A percentile compares a stretch with the other conserved stretches of the same genome.
Conservation (phyloP, 2,797 vertebrate species). For the Aphelocoma californica region DNA sequence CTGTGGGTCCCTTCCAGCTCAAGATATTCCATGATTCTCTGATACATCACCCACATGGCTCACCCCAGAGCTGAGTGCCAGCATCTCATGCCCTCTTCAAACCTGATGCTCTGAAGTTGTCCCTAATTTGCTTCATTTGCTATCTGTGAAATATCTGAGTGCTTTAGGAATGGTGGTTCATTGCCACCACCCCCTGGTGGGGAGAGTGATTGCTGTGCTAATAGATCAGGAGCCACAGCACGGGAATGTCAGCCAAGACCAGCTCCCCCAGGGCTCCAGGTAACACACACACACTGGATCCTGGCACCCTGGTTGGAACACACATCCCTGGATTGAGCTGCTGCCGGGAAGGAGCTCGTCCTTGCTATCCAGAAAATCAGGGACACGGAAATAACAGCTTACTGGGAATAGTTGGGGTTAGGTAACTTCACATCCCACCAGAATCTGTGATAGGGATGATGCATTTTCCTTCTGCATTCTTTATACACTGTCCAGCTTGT, state of each 20-base stretch:
- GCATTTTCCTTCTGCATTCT: background rate
- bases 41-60: background rate
- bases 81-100: rapidly evolving
- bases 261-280: background rate
- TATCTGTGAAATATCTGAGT: background rate
- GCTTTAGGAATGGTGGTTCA: background rate
- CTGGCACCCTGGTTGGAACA: background rate
- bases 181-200: background rate
- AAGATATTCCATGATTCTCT: background rate
- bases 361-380: background rate
- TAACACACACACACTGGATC: rapidly evolving
- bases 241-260: background rate
- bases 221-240: background rate
- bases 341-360: background rate
- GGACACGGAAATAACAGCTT: background rate
- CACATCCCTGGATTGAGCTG: rapidly evolving
- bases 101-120: background rate
- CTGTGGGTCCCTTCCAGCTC: background rate
- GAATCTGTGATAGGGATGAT: rapidly evolving
- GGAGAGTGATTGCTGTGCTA: background rate
- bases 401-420: background rate
- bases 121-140: background rate
- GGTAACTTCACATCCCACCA: background rate
- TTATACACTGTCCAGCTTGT: background rate
- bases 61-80: rapidly evolving